phyloP scores from a whole-genome alignment of 2,888 invertebrate species.

The Ornithoptera priamus region DNA sequence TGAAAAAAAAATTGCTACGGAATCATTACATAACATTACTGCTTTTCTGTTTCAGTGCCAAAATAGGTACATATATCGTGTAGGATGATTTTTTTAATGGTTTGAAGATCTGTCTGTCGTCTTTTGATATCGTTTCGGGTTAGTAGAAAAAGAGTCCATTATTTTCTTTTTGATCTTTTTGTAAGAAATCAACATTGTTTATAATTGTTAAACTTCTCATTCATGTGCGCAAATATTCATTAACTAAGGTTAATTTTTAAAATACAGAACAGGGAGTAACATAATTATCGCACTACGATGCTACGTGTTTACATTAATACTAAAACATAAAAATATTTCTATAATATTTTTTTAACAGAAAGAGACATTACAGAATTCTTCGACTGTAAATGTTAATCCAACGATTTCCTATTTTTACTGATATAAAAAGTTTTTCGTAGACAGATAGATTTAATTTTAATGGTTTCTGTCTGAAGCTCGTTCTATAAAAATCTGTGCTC shows the following conservation, averaged over 20 bases:
- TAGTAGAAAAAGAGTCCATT: no score
- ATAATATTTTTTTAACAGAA: not conserved
- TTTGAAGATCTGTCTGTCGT: not conserved
- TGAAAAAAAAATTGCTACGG: not conserved
- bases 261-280: no score
- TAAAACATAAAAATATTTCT: no score
- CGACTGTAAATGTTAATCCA: constrained; percentile 7
- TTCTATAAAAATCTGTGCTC: constrained; percentile 22
- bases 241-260: no score
- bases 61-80: not conserved
- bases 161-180: not conserved
- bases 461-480: constrained; percentile 14
- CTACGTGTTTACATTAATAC: no score
- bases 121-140: not conserved
- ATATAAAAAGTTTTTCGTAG: constrained; percentile 17
- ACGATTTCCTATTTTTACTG: constrained; percentile 6
- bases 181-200: not conserved
- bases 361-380: not conserved
- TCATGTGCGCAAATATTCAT: no score
- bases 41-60: not conserved
- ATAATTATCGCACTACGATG: no score
- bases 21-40: not conserved
- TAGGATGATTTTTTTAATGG: not conserved
- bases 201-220: no score
- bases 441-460: constrained; percentile 24